Evolutionary conservation across 2,888 invertebrate genomes (phyloP).

Genomic region (Anarsia innoxiella): DNA sequence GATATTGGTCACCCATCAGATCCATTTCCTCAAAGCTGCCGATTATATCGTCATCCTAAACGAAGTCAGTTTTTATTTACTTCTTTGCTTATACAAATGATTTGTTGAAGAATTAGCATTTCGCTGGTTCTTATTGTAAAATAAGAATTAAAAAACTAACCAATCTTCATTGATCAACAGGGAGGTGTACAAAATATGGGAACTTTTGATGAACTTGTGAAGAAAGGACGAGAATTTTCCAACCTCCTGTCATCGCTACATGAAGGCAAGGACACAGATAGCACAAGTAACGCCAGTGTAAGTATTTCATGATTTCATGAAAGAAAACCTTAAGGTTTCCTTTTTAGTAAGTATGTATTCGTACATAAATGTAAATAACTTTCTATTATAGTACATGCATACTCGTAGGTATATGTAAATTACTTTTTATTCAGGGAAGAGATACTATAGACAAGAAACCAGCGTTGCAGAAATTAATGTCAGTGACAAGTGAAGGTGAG

Average conservation of each 20-base stretch:
- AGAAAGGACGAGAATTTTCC: conserved; percentile 75
- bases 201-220: conserved; percentile 72
- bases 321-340: no score
- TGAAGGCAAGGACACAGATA: conserved; percentile 54
- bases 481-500: conserved; percentile 34
- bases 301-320: conserved; percentile 26
- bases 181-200: conserved; percentile 77
- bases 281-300: conserved; percentile 41
- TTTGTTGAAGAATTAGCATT: no score
- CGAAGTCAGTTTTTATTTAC: no score
- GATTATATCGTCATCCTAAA: conserved; percentile 74
- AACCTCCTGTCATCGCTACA: conserved; percentile 62
- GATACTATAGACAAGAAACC: conserved; percentile 23
- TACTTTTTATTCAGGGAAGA: conserved; percentile 24
- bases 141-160: no score
- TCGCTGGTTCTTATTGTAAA: no score
- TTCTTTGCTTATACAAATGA: no score
- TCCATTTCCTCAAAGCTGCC: conserved; percentile 75
- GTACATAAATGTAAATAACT: no score
- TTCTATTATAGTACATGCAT: no score
- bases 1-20: conserved; percentile 89
- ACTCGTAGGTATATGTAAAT: neutral
- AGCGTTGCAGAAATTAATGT: conserved; percentile 11
- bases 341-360: no score
- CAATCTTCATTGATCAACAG: conserved; percentile 43